A percentile compares a stretch with the other conserved stretches of the same genome.
Conservation (phyloP, 1,140 invertebrate genomes). For the Oscheius sp. region DNA sequence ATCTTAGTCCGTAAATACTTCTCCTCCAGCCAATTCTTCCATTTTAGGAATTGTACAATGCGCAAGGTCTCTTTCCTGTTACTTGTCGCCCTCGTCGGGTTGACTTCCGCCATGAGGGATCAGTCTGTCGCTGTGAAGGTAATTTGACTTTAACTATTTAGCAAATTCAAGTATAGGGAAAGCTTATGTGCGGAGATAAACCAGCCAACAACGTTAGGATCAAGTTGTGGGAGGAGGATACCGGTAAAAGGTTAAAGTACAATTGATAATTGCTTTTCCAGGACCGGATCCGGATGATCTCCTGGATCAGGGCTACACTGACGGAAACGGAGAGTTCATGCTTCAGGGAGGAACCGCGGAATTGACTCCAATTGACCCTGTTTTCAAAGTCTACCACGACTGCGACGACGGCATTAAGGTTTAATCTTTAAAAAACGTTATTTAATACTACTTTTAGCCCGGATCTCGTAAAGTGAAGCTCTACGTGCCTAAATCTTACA, state of each 20-base stretch:
- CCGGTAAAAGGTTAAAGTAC: conserved; percentile 1
- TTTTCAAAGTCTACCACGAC: conserved; percentile 40
- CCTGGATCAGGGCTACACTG: conserved; percentile 28
- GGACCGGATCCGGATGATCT: conserved; percentile 19
- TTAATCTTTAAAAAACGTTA: neutral
- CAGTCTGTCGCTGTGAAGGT: conserved; percentile 18
- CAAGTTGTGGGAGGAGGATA: conserved; percentile 32
- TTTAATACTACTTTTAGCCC: conserved; percentile 5
- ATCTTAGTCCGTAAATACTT: no score
- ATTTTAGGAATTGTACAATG: no score
- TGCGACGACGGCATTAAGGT: conserved; percentile 36
- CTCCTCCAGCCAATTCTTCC: no score
- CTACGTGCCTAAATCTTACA: conserved; percentile 30
- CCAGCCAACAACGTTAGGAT: conserved; percentile 9
- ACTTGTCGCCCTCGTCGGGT: neutral
- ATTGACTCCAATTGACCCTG: conserved; percentile 38
- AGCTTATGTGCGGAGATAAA: conserved; percentile 19
- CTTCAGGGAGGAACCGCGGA: conserved; percentile 34
- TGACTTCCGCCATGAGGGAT: conserved; percentile 6
- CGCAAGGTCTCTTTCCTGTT: neutral
- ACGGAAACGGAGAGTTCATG: conserved; percentile 13
- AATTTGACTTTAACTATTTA: neutral
- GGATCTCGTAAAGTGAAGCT: conserved; percentile 33
- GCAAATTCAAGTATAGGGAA: conserved; percentile 8
- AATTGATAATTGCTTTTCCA: neutral